Evolutionary conservation across 2,797 vertebrate genomes (phyloP).

Genomic region (Discoglossus pictus): DNA sequence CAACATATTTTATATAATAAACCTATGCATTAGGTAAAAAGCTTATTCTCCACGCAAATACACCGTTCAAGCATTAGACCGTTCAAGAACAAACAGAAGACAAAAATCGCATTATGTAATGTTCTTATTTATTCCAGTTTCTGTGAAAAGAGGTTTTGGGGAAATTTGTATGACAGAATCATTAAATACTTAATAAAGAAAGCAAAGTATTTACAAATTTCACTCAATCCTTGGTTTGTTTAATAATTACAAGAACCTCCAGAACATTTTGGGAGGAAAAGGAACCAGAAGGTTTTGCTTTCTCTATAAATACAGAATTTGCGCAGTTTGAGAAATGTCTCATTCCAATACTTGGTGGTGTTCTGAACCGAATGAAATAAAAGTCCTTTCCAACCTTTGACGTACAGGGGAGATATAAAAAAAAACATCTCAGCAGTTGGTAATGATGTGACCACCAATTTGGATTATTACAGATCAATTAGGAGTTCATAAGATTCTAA

Average conservation of each 20-base stretch:
- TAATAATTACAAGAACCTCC: slow-evolving; percentile 84
- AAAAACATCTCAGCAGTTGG: slow-evolving; percentile 24
- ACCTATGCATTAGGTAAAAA: too few relatives aligned
- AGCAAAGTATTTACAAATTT: slow-evolving; percentile 89
- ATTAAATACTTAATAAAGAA: slow-evolving; percentile 94
- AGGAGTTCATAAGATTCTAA: slow-evolving; percentile 30
- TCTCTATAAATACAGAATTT: slow-evolving; percentile 84
- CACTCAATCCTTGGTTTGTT: slow-evolving; percentile 70
- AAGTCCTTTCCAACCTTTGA: slow-evolving; percentile 8
- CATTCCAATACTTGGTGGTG: slow-evolving; percentile 44
- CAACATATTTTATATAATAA: too few relatives aligned
- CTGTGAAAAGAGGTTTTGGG: slow-evolving; percentile 87
- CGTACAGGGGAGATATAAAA: slow-evolving; percentile 7
- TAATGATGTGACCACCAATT: slow-evolving; percentile 13
- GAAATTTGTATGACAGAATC: slow-evolving; percentile 54
- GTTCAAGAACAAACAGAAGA: slow-evolving; percentile 17
- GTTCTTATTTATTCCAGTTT: slow-evolving; percentile 89
- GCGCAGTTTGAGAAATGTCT: slow-evolving; percentile 56
- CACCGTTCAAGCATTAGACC: too few relatives aligned
- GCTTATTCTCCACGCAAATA: too few relatives aligned
- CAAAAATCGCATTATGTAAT: slow-evolving; percentile 53
- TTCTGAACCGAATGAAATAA: slow-evolving; percentile 54
- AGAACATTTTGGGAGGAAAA: slow-evolving; percentile 67
- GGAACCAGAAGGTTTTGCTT: slow-evolving; percentile 61
- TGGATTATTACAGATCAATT: slow-evolving; percentile 29